Base-by-base conservation (phyloP, 2,113 vertebrate species). In the Eleginops maclovinus region DNA sequence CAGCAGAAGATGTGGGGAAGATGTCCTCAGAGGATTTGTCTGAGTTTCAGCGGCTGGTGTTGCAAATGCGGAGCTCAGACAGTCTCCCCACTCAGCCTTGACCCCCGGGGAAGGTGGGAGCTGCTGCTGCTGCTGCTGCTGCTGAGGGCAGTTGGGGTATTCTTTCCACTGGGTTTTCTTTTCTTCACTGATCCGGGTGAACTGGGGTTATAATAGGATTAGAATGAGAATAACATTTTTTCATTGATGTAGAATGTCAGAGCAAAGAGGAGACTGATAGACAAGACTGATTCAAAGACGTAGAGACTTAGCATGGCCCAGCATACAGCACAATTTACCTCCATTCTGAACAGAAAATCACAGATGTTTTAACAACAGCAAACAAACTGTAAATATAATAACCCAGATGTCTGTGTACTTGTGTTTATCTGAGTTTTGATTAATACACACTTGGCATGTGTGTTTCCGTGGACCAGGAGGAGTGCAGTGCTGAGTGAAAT, bases 91-190 rank as follows among this genome's bases (percentile, higher is more conserved):
- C 53, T 71, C 79, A 41, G 53, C 70, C 49, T 60, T 71, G 56
- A 70, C 56, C 26, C 13, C 60, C 6, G 1, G 26, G 36, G 36
- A 24, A 21, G 26, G 58, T 11, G 60, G 28, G 67, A 67, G 76
- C 43, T 79, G 55, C 28, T 28, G 28, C 63, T 69, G 55, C 28
- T 28, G 28, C 63, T 69, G 76, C 26, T 75, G 58, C 24, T 54
- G 61, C 40, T 1, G 21, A 24, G 40, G 58, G 44, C 49, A 59
- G 40, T 17, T 41, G 72, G 58, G 59, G 31, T 47, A 46, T 81
- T 74, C 63, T 21, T 74, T 85, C 75, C 14, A n/a, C 72, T 72
- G 67, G 47, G 44, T 21, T 77, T 85, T 86, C 65, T 81, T 86
- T 40, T 59, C 83, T 75, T 79, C 80, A 22, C 66, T 79, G 56